phyloP scores from a whole-genome alignment of 2,888 invertebrate genomes.

The Diadegma fenestrale region DNA sequence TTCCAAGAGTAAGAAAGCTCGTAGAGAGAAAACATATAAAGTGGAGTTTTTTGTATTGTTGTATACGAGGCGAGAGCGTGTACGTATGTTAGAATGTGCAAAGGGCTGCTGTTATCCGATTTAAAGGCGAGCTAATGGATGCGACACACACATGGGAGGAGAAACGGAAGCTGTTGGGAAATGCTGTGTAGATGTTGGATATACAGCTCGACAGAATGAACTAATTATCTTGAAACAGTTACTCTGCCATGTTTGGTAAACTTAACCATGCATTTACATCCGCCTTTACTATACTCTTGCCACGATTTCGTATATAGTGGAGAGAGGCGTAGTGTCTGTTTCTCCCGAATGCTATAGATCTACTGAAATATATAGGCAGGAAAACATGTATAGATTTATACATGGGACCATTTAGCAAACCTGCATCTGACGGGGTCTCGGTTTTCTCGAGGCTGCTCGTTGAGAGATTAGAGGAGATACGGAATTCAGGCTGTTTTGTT shows the following conservation, averaged over 20 bases:
- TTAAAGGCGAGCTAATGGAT: conserved; percentile 8
- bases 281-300: conserved; percentile 10
- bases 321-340: neutral
- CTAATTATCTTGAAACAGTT: conserved; percentile 64
- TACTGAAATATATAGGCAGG: neutral
- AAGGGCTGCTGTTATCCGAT: conserved; percentile 5
- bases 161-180: conserved; percentile 11
- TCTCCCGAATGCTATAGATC: neutral
- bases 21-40: neutral
- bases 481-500: neutral
- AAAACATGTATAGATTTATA: neutral
- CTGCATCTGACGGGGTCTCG: conserved; percentile 30
- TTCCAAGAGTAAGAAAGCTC: neutral
- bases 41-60: neutral
- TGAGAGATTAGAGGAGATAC: conserved; percentile 54
- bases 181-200: neutral
- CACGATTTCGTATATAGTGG: conserved; percentile 17
- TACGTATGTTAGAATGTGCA: conserved; percentile 8
- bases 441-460: conserved; percentile 40
- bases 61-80: neutral
- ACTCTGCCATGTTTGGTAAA: conserved; percentile 60
- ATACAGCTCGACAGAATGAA: conserved; percentile 51
- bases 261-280: conserved; percentile 55
- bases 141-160: neutral
- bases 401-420: neutral